Base-by-base conservation (phyloP, 2,888 invertebrate genomes). In the Tridacna gigas region DNA sequence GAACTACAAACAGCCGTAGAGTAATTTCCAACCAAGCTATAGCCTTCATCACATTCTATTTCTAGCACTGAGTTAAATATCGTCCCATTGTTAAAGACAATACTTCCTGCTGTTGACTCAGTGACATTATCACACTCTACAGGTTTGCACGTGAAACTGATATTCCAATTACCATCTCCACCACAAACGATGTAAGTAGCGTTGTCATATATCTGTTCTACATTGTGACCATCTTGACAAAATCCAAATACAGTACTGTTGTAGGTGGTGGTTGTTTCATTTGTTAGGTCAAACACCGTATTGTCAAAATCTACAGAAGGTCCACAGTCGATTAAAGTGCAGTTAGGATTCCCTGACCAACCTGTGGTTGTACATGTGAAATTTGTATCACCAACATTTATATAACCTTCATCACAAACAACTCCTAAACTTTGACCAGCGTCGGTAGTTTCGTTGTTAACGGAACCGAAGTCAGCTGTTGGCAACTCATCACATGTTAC, bases 41-140 rank as follows among this genome's bases (percentile, higher is more conserved):
- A 80, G 5, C 80, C 80, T 12, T 20, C 13, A 28, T 61, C 37
- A 76, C 80, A 80, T 13, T 28, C 25, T 22, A 80, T 48, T n/a
- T 60, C 56, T 13, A 75, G 63, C 15, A 65, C 51, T 0, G 71
- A 48, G 0, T 22, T 26, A 18, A 25, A 51, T 11, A 37, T 76
- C 5, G 76, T 76, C 15, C 76, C 76, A 26, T 51, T 63, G 9
- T n/a, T 48, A 20, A 22, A 25, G 4, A 47, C n/a, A 48, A 76
- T 45, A n/a, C 18, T 47, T 0, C 65, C 56, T 20, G 37, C 48
- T 11, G n/a, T 15, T 18, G 76, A 25, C 20, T 18, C 26, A 18
- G 47, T 48, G 22, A 20, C 65, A 51, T 65, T 48, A 0, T 65
- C 66, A 47, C 76, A 76, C n/a, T 65, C 22, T 3, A 61, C 26